phyloP scores from a whole-genome alignment of 92 coral and sea anemone genomes.

The Scolanthus callimorphus region DNA sequence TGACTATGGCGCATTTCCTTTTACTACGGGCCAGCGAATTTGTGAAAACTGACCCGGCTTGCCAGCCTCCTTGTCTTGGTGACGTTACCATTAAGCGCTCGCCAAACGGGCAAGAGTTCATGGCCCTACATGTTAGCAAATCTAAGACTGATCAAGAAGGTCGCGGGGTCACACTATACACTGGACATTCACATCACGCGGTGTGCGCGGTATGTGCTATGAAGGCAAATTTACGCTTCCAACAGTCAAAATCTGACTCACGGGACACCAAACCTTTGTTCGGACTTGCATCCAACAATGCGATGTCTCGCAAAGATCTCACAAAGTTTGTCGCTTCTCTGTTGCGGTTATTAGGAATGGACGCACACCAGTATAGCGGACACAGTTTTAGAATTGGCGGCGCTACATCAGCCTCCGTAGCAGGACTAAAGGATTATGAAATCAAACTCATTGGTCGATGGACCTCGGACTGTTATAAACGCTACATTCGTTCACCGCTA shows the following conservation, averaged over 20 bases:
- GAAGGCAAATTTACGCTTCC: constrained; percentile 12
- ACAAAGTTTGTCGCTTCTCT: not conserved
- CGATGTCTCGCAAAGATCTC: constrained; percentile 7
- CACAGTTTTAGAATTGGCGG: constrained; percentile 30
- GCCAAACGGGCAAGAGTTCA: not conserved
- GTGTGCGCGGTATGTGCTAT: constrained; percentile 38
- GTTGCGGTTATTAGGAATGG: constrained; percentile 9
- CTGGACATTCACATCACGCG: constrained; percentile 26
- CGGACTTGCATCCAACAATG: constrained; percentile 2
- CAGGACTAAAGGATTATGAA: constrained; percentile 26
- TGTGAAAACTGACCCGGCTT: not conserved
- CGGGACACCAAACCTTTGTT: constrained; percentile 13
- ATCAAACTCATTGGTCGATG: constrained; percentile 26
- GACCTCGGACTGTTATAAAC: constrained; percentile 34
- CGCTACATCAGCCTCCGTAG: constrained; percentile 27
- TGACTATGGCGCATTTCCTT: constrained; percentile 27
- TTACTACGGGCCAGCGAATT: constrained; percentile 30
- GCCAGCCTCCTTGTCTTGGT: not conserved
- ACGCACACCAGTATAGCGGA: constrained; percentile 3
- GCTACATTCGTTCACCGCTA: constrained; percentile 27
- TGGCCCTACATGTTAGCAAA: constrained; percentile 6
- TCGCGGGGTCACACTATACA: constrained; percentile 14
- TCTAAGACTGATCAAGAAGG: constrained; percentile 24
- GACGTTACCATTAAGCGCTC: constrained; percentile 1
- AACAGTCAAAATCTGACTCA: constrained; percentile 1